Conservation (phyloP, 2,113 vertebrate species). For the Mobula hypostoma region DNA sequence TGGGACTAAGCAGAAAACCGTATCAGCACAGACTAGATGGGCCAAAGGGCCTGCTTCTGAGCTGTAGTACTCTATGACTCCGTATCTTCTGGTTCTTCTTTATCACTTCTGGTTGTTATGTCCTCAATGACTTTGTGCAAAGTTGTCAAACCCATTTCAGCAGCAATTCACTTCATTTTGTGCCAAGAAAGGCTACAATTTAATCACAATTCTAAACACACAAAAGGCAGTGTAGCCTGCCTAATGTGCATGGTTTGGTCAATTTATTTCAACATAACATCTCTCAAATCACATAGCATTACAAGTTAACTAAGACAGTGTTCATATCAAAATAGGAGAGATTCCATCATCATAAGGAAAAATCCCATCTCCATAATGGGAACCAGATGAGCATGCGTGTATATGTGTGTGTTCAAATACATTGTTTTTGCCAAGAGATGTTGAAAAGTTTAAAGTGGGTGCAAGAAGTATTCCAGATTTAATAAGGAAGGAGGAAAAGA, state of each 20-base stretch:
- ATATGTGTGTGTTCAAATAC: background rate
- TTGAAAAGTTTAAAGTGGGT: constrained; percentile 12
- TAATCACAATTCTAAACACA: background rate
- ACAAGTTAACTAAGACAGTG: background rate
- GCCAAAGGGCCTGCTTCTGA: too few relatives aligned
- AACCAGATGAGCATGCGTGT: constrained; percentile 8
- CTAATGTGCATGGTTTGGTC: background rate
- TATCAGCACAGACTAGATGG: too few relatives aligned
- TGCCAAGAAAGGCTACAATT: too few relatives aligned
- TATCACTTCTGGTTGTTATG: too few relatives aligned
- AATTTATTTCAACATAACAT: background rate
- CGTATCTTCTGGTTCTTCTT: too few relatives aligned
- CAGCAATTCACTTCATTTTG: too few relatives aligned
- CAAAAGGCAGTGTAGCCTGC: background rate
- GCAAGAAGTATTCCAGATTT: background rate
- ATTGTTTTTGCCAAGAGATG: background rate
- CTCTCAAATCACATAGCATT: background rate
- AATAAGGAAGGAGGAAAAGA: background rate
- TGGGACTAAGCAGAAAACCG: too few relatives aligned
- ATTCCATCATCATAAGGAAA: background rate
- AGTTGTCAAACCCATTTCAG: too few relatives aligned
- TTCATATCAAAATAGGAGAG: background rate
- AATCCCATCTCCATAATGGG: background rate
- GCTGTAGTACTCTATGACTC: too few relatives aligned
- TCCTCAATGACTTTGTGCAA: too few relatives aligned